phyloP scores from a whole-genome alignment of 2,888 invertebrate genomes.

The Campopleginae sp. region DNA sequence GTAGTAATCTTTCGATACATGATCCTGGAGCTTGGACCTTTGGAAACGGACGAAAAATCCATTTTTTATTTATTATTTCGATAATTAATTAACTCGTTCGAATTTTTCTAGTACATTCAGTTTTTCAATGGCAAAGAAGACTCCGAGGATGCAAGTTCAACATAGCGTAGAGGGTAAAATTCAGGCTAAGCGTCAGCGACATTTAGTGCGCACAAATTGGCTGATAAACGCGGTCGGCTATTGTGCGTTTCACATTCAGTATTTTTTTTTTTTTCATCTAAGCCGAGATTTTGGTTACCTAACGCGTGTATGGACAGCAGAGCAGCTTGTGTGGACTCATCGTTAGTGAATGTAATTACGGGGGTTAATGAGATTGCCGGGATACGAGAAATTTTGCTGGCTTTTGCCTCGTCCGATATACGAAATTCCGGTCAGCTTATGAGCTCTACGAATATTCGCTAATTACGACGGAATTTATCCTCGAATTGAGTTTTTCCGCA shows the following conservation, averaged over 20 bases:
- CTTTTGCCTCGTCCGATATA: neutral
- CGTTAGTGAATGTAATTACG: slow-evolving; percentile 6
- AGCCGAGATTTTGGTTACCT: neutral
- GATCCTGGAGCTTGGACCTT: no score
- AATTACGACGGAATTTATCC: neutral
- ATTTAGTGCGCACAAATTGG: neutral
- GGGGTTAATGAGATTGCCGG: neutral
- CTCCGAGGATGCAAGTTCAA: no score
- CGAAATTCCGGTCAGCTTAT: neutral
- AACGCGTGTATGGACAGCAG: neutral
- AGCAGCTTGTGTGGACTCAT: neutral
- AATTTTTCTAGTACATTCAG: no score
- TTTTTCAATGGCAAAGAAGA: no score
- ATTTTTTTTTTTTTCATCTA: neutral
- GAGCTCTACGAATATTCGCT: neutral
- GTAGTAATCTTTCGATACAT: no score
- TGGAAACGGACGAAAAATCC: no score
- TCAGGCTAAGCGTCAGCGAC: neutral
- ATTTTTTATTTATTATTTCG: no score
- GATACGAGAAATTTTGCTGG: neutral
- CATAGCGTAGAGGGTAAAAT: neutral
- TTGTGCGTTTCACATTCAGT: neutral
- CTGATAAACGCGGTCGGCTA: neutral
- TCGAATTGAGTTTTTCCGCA: neutral
- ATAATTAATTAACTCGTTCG: no score